phyloP scores from a whole-genome alignment of 2,888 invertebrate genomes.

The Dysmachus trigonus region DNA sequence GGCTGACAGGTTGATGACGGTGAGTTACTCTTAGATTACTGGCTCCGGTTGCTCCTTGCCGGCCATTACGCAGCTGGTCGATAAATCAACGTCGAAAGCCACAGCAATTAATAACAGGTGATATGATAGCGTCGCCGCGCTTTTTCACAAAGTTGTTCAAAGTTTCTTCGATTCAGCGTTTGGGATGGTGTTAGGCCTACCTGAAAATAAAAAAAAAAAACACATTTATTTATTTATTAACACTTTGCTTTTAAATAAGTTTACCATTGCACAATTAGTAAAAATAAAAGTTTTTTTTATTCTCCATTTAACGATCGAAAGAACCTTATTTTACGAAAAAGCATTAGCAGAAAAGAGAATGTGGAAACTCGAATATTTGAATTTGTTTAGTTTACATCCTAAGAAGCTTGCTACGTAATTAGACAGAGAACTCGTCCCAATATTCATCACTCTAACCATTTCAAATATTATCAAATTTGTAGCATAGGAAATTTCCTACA shows the following conservation, averaged over 20 bases:
- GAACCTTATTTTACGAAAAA: too few relatives aligned
- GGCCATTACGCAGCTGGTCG: background rate
- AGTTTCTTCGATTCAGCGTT: background rate
- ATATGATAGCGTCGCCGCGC: background rate
- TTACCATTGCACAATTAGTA: too few relatives aligned
- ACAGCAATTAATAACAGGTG: constrained; percentile 3
- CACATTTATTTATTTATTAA: background rate
- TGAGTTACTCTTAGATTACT: background rate
- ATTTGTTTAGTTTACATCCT: too few relatives aligned
- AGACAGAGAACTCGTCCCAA: too few relatives aligned
- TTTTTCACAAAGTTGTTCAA: background rate
- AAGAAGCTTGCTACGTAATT: too few relatives aligned
- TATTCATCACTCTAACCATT: too few relatives aligned
- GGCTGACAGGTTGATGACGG: constrained; percentile 28
- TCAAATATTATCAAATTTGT: too few relatives aligned
- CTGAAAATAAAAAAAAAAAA: background rate
- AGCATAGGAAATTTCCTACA: too few relatives aligned
- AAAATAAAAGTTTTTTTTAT: too few relatives aligned
- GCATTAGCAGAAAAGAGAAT: too few relatives aligned
- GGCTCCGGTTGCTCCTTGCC: background rate
- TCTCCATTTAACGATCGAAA: too few relatives aligned
- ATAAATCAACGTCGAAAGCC: constrained; percentile 9
- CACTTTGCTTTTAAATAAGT: background rate
- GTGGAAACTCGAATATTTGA: too few relatives aligned
- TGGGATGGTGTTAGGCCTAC: background rate